Base-by-base conservation (phyloP, 2,113 vertebrate species). In the Nipponia nippon region DNA sequence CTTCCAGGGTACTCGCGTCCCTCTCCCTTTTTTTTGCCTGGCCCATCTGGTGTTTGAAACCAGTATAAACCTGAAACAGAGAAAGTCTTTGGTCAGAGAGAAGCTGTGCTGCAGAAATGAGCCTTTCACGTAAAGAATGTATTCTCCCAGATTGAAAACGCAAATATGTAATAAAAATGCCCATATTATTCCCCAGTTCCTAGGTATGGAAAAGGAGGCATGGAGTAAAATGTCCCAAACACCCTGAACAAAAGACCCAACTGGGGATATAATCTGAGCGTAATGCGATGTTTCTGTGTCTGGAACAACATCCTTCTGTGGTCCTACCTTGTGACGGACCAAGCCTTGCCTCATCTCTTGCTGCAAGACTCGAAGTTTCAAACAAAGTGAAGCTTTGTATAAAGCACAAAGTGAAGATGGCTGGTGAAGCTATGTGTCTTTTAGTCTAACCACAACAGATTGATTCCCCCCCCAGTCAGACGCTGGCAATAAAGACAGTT, bases 381-480 rank as follows among this genome's bases (percentile, higher is more conserved):
- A 15, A 96, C 87, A 83, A 72, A 94, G 90, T 20, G 36, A 32
- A 53, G 91, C 91, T 91, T 96, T 96, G 82, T 85, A 4, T 56
- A 50, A 50, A 73, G 49, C 52, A 42, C 34, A 8, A 13, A 79
- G 84, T 47, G 84, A 85, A 12, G 89, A 55, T 23, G 66, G 25
- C 76, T 89, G 79, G 16, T 40, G 59, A 36, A 63, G 61, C 72
- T 44, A 32, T 5, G 16, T 73, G 82, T 66, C 91, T 89, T 36
- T 34, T 22, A 77, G 66, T 70, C 71, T 83, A 55, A 93, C 91
- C 89, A 73, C 82, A 83, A 47, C 11, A 5, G 84, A 85, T 47
- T 84, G 81, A 77, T 79, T 5, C 1, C 4, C 25, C 27, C n/a
- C 42, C 34, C 10, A 47, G 83, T 70, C 70, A 77, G 66, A 47